Evolutionary conservation across 2,113 vertebrate species (phyloP), one percentile per base, ranked within the genome.

Genomic region (Misgurnus anguillicaudatus): DNA sequence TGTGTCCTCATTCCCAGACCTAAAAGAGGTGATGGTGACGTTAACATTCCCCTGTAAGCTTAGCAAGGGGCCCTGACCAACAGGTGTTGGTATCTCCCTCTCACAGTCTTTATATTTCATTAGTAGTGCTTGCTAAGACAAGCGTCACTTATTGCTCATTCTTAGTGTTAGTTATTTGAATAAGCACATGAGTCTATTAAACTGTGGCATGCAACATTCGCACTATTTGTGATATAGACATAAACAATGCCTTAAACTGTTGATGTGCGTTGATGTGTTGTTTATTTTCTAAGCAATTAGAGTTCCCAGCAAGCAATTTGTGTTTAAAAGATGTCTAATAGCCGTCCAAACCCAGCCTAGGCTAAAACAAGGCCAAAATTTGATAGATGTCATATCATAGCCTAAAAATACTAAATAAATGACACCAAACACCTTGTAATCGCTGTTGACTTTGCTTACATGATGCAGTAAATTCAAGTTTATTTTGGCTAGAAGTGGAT

Each of bases 1-100:
- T 42, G 51, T 72, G 74, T 71, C 67, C 75, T 72, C 75, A 63
- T 81, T 74, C 64, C 47, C 57, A 53, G 65, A 65, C 45, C 84
- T 83, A 84, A 80, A 80, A 84, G 67, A 71, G 80, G 80, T 73
- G 67, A 69, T 38, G 2, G 63, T 77, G 78, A 66, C 73, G 57
- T 66, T 71, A 80, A 17, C 36, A 1, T 48, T 67, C 48, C 55
- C 71, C 42, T n/a, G 65, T 36, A 47, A 53, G 67, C 42, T 80
- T 77, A 57, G 65, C n/a, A n/a, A 61, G 62, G 55, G 69, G 48
- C 77, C 45, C 72, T 70, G 0, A 55, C 60, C 74, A 80, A 87
- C 85, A 85, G 82, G 83, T 87, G 82, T 78, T 55, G 65, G 65
- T 47, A 11, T 57, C 62, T 53, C 60, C 38, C 42, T 38, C 69